Evolutionary conservation across 2,113 vertebrate genomes (phyloP).

Genomic region (Dasyurus viverrinus): DNA sequence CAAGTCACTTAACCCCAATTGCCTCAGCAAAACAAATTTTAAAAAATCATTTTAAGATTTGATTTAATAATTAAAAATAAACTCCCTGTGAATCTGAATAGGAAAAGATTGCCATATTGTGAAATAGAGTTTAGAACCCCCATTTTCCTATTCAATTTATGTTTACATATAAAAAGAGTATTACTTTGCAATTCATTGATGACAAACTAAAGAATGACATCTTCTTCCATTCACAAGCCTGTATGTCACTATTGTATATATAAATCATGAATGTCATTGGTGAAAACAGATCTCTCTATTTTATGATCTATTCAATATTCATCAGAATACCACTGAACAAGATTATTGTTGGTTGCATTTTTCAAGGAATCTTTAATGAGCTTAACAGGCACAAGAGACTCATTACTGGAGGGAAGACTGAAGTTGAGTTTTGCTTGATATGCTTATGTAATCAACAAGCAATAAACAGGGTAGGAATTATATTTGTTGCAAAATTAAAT

Average conservation of each 20-base stretch:
- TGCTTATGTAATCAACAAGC: background rate
- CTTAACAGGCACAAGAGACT: background rate
- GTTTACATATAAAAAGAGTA: background rate
- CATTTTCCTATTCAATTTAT: background rate
- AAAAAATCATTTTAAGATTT: background rate
- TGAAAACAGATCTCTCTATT: background rate
- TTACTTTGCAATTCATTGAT: background rate
- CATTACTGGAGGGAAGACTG: background rate
- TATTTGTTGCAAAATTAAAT: background rate
- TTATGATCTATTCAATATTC: background rate
- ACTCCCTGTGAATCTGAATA: background rate
- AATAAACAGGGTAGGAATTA: background rate
- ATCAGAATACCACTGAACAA: background rate
- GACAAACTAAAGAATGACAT: background rate
- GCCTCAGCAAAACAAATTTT: background rate
- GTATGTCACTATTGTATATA: background rate
- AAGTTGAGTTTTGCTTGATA: background rate
- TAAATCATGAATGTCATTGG: background rate
- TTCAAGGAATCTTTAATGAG: background rate
- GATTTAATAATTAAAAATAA: background rate
- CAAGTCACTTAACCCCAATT: too few species aligned
- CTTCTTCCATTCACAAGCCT: background rate
- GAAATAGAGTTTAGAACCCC: background rate
- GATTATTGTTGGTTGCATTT: background rate
- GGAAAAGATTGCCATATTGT: background rate